Conservation (phyloP, 2,888 invertebrate species). For the Yponomeuta sedellus region DNA sequence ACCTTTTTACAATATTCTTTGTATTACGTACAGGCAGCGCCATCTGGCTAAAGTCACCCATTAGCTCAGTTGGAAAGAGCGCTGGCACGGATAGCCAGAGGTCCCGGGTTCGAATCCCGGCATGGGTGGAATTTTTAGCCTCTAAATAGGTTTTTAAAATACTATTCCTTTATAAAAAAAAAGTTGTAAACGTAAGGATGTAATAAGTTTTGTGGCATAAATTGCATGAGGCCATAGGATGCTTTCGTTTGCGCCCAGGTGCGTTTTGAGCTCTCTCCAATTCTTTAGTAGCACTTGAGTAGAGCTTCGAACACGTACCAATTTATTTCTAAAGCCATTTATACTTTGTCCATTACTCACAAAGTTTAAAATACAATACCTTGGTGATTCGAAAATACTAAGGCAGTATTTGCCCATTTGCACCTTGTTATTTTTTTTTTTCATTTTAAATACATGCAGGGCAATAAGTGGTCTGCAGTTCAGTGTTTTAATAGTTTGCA, state of each 20-base stretch:
- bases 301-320: slow-evolving; percentile 29
- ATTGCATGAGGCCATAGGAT: neutral
- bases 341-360: neutral
- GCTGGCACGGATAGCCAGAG: too few relatives aligned
- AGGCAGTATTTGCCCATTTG: neutral
- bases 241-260: slow-evolving; percentile 13
- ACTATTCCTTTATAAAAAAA: too few relatives aligned
- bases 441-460: too few relatives aligned
- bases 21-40: too few relatives aligned
- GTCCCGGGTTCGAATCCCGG: too few relatives aligned
- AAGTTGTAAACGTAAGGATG: too few relatives aligned
- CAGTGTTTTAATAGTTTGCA: neutral
- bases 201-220: too few relatives aligned
- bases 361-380: neutral
- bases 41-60: too few relatives aligned
- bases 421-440: neutral
- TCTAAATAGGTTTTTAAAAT: too few relatives aligned
- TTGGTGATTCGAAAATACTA: neutral
- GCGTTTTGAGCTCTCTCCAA: slow-evolving; percentile 3
- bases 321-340: slow-evolving; percentile 21
- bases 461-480: neutral
- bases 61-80: too few relatives aligned
- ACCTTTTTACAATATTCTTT: too few relatives aligned
- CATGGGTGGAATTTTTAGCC: too few relatives aligned
- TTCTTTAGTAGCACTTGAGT: slow-evolving; percentile 27